These are phyloP conservation scores for Thereuonema tuberculata DNA, from an alignment of 1,140 invertebrate species.

Conservation along the genomic window DNA sequence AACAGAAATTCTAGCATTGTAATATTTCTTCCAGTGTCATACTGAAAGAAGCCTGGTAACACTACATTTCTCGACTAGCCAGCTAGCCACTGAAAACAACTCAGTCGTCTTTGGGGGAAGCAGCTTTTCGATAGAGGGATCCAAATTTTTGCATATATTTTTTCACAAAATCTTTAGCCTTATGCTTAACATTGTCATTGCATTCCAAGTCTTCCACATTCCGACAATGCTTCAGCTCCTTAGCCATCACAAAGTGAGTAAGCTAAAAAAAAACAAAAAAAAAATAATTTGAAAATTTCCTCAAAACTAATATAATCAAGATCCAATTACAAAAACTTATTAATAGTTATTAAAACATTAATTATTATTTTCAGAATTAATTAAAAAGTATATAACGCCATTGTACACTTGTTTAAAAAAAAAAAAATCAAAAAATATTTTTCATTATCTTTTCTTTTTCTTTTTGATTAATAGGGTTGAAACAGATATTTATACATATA, in stretches of 20 bases:
- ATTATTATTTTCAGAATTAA: too few relatives aligned
- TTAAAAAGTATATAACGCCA: too few relatives aligned
- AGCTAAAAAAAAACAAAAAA: conserved; percentile 47
- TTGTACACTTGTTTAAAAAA: too few relatives aligned
- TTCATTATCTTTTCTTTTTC: too few relatives aligned
- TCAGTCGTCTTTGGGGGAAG: conserved; percentile 4
- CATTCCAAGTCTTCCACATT: conserved; percentile 72
- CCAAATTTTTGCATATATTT: conserved; percentile 94
- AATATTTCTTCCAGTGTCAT: too few relatives aligned
- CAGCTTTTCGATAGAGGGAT: conserved; percentile 31
- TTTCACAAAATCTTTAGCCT: conserved; percentile 84
- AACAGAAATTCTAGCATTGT: too few relatives aligned
- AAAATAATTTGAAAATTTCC: neutral
- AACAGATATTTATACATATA: too few relatives aligned
- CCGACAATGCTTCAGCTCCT: conserved; percentile 85
- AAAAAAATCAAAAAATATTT: too few relatives aligned
- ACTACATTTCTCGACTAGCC: too few relatives aligned
- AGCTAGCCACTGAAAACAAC: neutral
- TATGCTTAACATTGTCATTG: conserved; percentile 82
- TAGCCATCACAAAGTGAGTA: conserved; percentile 91
- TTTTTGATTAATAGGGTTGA: too few relatives aligned
- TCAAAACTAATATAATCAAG: conserved; percentile 9
- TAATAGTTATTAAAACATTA: too few relatives aligned
- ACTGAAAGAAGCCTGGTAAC: too few relatives aligned
- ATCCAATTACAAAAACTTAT: conserved; percentile 2